Evolutionary conservation across 2,113 vertebrate genomes (phyloP), one percentile per base, ranked within the genome.

Genomic region (Melospiza georgiana): DNA sequence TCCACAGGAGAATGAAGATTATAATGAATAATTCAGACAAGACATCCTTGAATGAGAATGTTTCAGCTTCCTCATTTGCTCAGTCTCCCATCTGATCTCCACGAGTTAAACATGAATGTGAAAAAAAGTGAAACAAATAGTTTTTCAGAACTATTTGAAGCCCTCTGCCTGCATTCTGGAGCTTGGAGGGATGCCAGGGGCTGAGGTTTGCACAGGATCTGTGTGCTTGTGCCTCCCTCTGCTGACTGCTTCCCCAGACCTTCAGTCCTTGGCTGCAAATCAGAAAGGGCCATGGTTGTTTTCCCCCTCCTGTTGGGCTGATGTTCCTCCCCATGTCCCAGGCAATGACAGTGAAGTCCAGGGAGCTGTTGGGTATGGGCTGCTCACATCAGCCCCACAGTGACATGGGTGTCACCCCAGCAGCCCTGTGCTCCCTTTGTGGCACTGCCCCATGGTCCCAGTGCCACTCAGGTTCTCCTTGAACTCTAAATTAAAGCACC

Each of bases 161-260:
- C 22, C n/a, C 8, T 2, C 27, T 92, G 61, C 37, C 51, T 39
- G 22, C 23, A 6, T 44, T 54, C 43, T 18, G 7, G 37, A n/a
- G 48, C 35, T 66, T 1, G 1, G 30, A 43, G 31, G 41, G 37
- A 23, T 0, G 19, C 31, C n/a, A 9, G 0, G 3, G 67, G 52
- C 59, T 54, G 81, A 59, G 66, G 37, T 35, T 79, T 0, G 1
- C 23, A 4, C 24, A 1, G 24, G 27, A 82, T 87, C 62, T 19
- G 49, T 49, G 84, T 87, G 81, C 81, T 84, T 11, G 5, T 73
- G 69, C 83, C 74, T 97, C 96, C 96, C 95, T 87, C 94, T 96
- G 82, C 94, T 67, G 95, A 89, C 94, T 48, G 84, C 84, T 61
- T 89, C 63, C 62, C 49, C 59, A 51, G 7, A 58, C 58, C 58